These are phyloP conservation scores for Stichodactyla helianthus DNA, from an alignment of 64 coral and sea anemone genomes.

Conservation along the genomic window DNA sequence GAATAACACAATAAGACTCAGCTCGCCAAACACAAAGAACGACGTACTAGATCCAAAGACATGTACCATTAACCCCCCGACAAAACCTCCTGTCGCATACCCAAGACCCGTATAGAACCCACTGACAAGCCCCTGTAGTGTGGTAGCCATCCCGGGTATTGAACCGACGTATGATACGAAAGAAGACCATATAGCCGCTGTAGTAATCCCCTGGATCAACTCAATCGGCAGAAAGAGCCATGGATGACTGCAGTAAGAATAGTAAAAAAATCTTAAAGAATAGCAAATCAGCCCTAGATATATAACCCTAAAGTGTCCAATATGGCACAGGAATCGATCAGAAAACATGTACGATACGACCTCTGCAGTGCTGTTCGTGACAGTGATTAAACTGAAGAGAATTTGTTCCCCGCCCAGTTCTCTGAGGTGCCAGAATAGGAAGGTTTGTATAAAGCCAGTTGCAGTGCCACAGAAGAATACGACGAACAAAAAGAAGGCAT, in stretches of 20 bases:
- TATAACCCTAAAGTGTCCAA: conserved; percentile 82
- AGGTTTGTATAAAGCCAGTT: conserved; percentile 94
- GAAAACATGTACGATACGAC: conserved; percentile 81
- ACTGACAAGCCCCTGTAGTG: conserved; percentile 88
- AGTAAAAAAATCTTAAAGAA: conserved; percentile 93
- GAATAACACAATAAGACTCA: conserved; percentile 89
- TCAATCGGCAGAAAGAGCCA: conserved; percentile 97
- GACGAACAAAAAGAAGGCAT: conserved; percentile 85
- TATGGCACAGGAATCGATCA: conserved; percentile 68
- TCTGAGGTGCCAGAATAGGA: conserved; percentile 94
- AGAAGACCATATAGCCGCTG: conserved; percentile 92
- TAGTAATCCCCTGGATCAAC: conserved; percentile 89
- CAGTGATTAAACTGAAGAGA: conserved; percentile 83
- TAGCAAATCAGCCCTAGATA: conserved; percentile 94
- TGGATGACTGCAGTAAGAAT: conserved; percentile 87
- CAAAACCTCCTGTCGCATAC: conserved; percentile 77
- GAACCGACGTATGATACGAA: conserved; percentile 95
- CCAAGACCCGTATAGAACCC: conserved; percentile 94
- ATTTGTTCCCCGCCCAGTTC: conserved; percentile 84
- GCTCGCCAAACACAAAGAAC: conserved; percentile 89
- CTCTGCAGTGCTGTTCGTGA: conserved; percentile 83
- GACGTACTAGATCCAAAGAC: conserved; percentile 90
- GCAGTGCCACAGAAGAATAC: conserved; percentile 98
- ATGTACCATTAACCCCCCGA: conserved; percentile 91
- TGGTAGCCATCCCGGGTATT: conserved; percentile 60